A percentile compares a stretch with the other conserved stretches of the same genome.
Evolutionary conservation across 2,888 invertebrate genomes (phyloP).

Genomic region (Laothoe populi): DNA sequence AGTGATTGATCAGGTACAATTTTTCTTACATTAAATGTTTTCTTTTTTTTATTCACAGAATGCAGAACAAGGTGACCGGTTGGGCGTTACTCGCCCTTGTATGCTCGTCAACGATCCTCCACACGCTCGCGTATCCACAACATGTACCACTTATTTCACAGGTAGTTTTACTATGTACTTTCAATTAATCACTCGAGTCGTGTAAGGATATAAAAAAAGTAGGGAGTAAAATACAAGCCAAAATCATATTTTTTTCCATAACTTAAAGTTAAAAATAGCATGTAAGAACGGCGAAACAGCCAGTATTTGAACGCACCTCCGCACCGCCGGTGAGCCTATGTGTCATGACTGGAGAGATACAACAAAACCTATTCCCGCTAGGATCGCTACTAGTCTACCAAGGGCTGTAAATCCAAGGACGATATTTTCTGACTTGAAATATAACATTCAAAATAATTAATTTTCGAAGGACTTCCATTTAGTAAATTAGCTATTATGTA

Average conservation of each 20-base stretch:
- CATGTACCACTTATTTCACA: conserved; percentile 76
- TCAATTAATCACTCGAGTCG: too few relatives aligned
- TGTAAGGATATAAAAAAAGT: too few relatives aligned
- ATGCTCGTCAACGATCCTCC: conserved; percentile 87
- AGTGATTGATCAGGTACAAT: neutral
- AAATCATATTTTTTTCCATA: too few relatives aligned
- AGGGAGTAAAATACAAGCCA: too few relatives aligned
- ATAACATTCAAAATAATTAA: neutral
- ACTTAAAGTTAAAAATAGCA: too few relatives aligned
- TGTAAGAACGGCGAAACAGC: too few relatives aligned
- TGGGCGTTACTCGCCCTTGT: conserved; percentile 89
- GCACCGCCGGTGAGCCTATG: too few relatives aligned
- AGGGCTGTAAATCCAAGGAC: neutral
- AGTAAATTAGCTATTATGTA: neutral
- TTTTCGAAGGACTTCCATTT: neutral
- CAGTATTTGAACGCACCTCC: too few relatives aligned
- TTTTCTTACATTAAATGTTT: conserved; percentile 44
- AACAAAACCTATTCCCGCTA: too few relatives aligned
- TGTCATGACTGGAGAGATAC: too few relatives aligned
- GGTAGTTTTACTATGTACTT: conserved; percentile 48
- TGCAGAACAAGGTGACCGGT: conserved; percentile 87
- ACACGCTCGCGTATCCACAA: conserved; percentile 88
- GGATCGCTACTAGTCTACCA: neutral
- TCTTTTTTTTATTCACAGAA: conserved; percentile 66
- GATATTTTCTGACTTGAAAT: neutral